phyloP scores from a whole-genome alignment of 2,888 invertebrate genomes.

The Danaus chrysippus region DNA sequence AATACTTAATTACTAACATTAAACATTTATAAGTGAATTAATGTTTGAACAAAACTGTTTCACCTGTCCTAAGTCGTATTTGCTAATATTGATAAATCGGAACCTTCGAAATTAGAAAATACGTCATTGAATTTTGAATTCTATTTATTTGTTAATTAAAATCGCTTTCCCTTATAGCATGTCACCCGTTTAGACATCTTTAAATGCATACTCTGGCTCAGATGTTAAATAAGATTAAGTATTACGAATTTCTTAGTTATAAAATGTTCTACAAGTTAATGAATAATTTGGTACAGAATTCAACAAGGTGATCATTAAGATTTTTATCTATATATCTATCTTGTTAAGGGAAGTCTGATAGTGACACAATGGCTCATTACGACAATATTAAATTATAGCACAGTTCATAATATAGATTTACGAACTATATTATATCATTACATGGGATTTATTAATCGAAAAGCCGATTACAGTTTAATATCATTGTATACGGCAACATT shows the following conservation, averaged over 20 bases:
- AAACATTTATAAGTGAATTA: conserved; percentile 1
- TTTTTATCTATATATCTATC: too few species aligned
- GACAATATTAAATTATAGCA: too few species aligned
- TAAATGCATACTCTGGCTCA: not conserved
- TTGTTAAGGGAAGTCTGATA: too few species aligned
- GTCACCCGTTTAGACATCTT: not conserved
- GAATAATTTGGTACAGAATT: too few species aligned
- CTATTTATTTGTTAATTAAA: not conserved
- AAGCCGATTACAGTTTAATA: not conserved
- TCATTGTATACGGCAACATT: not conserved
- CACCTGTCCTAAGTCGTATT: conserved; percentile 1
- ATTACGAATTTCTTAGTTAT: too few species aligned
- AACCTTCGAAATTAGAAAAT: not conserved
- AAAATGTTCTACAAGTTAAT: too few species aligned
- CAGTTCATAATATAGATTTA: too few species aligned
- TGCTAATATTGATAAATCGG: not conserved
- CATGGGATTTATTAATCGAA: not conserved
- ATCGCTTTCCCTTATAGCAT: not conserved
- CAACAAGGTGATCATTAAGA: too few species aligned
- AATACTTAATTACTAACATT: not conserved
- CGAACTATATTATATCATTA: too few species aligned
- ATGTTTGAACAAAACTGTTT: not conserved
- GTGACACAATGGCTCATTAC: too few species aligned
- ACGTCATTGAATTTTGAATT: not conserved
- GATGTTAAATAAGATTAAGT: too few species aligned